These are phyloP conservation scores for Sitobion miscanthi DNA, from an alignment of 1,140 invertebrate genomes.

Conservation along the genomic window DNA sequence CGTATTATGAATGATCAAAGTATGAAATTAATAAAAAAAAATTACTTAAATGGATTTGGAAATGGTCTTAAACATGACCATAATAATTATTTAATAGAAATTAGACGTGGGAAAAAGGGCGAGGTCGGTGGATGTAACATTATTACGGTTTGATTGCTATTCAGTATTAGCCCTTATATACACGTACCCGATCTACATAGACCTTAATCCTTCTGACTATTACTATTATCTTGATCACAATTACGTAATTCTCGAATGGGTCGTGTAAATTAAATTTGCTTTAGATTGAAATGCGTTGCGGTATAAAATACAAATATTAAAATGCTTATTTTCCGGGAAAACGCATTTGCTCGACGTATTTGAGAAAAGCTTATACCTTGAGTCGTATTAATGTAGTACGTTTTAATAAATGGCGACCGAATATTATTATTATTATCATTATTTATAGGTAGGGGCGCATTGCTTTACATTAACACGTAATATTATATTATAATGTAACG, in stretches of 20 bases:
- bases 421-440: too few relatives aligned
- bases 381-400: too few relatives aligned
- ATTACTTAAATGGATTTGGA: too few relatives aligned
- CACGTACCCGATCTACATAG: background rate
- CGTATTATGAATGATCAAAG: too few relatives aligned
- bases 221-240: background rate
- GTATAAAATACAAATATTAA: background rate
- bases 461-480: too few relatives aligned
- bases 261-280: background rate
- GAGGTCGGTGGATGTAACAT: background rate
- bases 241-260: background rate
- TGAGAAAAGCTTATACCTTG: too few relatives aligned
- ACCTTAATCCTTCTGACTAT: background rate
- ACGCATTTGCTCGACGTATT: background rate
- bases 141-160: background rate
- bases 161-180: background rate
- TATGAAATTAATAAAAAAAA: too few relatives aligned
- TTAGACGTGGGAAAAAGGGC: background rate
- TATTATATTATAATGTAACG: too few relatives aligned
- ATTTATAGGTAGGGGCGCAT: too few relatives aligned
- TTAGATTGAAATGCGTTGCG: background rate
- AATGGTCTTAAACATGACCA: too few relatives aligned
- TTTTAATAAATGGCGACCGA: too few relatives aligned
- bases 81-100: background rate
- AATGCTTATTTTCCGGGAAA: background rate